Conservation (phyloP, 2,113 vertebrate species). For the Ptilorrhoa leucosticta region DNA sequence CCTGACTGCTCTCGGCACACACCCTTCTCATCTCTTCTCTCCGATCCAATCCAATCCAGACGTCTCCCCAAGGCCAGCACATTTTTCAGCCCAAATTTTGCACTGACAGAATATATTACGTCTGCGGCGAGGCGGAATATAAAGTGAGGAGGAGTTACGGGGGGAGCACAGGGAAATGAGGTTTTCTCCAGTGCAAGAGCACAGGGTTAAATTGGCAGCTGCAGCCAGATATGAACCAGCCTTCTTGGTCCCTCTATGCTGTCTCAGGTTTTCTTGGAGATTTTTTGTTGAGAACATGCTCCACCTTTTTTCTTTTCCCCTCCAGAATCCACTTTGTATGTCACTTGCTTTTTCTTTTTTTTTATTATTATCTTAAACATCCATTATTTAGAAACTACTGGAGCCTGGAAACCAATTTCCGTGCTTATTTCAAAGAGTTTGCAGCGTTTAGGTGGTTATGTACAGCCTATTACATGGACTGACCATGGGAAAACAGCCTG, state of each 20-base stretch:
- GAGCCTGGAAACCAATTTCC: conserved; percentile 75
- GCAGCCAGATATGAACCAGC: no score
- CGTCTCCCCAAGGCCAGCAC: background rate
- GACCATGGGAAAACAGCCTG: background rate
- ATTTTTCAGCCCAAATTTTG: conserved; percentile 36
- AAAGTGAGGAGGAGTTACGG: conserved; percentile 7
- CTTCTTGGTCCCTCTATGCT: background rate
- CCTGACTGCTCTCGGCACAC: rapidly evolving
- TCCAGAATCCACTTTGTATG: conserved; percentile 34
- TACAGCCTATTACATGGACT: conserved; percentile 11
- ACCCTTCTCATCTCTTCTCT: background rate
- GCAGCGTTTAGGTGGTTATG: conserved; percentile 35
- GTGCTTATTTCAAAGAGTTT: conserved; percentile 68
- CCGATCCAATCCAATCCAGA: background rate
- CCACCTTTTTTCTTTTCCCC: background rate
- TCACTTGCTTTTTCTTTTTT: background rate
- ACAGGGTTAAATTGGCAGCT: background rate
- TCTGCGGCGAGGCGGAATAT: background rate
- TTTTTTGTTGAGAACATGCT: background rate
- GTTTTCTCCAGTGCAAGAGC: background rate
- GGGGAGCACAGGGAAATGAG: background rate
- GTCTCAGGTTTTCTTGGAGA: background rate
- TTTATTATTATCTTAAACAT: conserved; percentile 68
- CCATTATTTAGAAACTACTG: conserved; percentile 74
- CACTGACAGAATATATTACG: conserved; percentile 15